A percentile compares a stretch with the other conserved stretches of the same genome.
Evolutionary conservation across 2,113 vertebrate genomes (phyloP).

Genomic region (Siniperca chuatsi): DNA sequence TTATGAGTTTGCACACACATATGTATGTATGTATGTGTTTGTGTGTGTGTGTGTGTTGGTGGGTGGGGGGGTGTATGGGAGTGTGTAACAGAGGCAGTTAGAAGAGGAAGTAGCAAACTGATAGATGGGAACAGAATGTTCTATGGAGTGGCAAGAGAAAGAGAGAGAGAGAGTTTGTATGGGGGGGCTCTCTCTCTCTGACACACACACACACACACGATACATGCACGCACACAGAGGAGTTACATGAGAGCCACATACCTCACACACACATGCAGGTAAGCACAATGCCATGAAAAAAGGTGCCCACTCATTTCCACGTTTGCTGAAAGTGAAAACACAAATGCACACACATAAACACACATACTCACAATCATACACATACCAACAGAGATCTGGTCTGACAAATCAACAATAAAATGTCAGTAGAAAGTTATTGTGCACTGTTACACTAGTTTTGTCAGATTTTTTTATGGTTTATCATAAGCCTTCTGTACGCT

Average conservation of each 20-base stretch:
- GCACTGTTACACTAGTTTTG: not conserved
- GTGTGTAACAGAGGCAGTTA: conserved; percentile 50
- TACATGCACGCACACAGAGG: not conserved
- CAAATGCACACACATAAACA: not conserved
- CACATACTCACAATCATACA: not conserved
- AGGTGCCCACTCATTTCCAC: conserved; percentile 22
- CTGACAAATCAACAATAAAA: not conserved
- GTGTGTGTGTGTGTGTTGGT: not conserved
- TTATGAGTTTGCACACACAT: conserved; percentile 11
- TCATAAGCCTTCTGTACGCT: not conserved
- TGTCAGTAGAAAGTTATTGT: not conserved
- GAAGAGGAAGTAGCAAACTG: conserved; percentile 67
- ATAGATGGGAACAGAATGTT: conserved; percentile 77
- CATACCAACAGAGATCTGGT: not conserved
- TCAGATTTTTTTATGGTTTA: not conserved
- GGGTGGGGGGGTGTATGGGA: not conserved
- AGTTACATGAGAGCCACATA: conserved; percentile 32
- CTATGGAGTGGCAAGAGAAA: conserved; percentile 35
- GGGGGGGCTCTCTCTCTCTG: not conserved
- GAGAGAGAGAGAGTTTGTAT: conserved; percentile 12
- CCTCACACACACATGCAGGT: conserved; percentile 11
- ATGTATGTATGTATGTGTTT: not conserved
- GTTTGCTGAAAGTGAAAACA: not conserved
- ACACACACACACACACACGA: conserved; percentile 1
- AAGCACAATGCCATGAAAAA: conserved; percentile 12